These are phyloP conservation scores for Anser cygnoides DNA, from an alignment of 2,113 vertebrate genomes.

Conservation along the genomic window DNA sequence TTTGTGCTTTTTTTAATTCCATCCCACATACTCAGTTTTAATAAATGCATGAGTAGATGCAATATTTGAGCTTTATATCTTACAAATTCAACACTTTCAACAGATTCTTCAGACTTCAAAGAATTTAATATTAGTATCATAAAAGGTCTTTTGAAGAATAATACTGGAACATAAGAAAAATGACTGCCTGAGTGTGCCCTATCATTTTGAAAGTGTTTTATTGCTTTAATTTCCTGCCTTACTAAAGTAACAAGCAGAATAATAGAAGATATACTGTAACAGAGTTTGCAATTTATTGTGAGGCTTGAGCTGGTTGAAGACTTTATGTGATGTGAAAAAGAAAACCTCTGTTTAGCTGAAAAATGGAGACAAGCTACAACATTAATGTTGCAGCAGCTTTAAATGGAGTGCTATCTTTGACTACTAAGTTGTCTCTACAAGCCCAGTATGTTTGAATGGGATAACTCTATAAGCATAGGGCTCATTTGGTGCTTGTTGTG, in stretches of 20 bases:
- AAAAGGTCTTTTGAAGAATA: constrained; percentile 84
- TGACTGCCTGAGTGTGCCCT: constrained; percentile 75
- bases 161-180: constrained; percentile 80
- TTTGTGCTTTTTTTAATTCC: constrained; percentile 67
- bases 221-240: constrained; percentile 87
- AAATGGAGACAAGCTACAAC: constrained; percentile 66
- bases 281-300: constrained; percentile 79
- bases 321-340: constrained; percentile 75
- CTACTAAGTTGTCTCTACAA: constrained; percentile 46
- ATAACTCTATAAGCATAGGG: constrained; percentile 30
- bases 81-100: constrained; percentile 77
- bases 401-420: constrained; percentile 51
- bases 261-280: constrained; percentile 81
- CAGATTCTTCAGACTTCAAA: constrained; percentile 80
- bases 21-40: constrained; percentile 70
- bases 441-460: constrained; percentile 37
- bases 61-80: constrained; percentile 78
- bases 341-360: constrained; percentile 75
- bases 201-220: constrained; percentile 83
- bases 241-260: constrained; percentile 80
- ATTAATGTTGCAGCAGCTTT: constrained; percentile 67
- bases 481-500: background rate
- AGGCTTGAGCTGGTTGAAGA: constrained; percentile 70
- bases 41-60: constrained; percentile 78
- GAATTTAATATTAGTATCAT: constrained; percentile 81